Conservation (phyloP, 2,113 vertebrate species). For the Enhydra lutris region DNA sequence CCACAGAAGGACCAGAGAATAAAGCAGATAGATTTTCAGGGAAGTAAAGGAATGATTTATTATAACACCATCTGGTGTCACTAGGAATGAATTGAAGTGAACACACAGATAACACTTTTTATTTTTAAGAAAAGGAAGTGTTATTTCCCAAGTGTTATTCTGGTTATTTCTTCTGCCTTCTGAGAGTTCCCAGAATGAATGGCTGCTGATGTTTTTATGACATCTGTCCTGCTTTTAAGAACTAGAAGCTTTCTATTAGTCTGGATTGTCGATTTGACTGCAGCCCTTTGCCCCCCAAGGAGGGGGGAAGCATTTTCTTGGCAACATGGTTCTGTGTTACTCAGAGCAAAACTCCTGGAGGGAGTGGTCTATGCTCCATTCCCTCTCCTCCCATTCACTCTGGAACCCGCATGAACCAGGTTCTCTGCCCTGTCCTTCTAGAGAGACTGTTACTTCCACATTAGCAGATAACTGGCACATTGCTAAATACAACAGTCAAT, state of each 20-base stretch:
- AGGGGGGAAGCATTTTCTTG: background rate
- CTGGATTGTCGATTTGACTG: background rate
- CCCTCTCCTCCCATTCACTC: background rate
- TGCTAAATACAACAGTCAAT: background rate
- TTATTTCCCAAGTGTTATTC: background rate
- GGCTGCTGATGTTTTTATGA: background rate
- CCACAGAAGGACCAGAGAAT: background rate
- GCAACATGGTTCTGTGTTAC: background rate
- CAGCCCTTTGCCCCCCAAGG: background rate
- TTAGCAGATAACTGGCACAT: background rate
- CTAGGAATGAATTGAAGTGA: background rate
- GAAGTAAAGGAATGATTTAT: background rate
- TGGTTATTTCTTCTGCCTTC: slow-evolving; percentile 6
- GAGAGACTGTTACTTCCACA: background rate
- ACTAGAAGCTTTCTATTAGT: background rate
- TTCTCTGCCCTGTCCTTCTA: background rate
- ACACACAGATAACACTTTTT: background rate
- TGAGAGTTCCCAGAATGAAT: slow-evolving; percentile 18
- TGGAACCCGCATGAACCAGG: background rate
- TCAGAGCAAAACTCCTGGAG: background rate
- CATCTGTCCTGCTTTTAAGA: background rate
- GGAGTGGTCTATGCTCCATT: background rate
- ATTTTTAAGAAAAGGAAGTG: background rate
- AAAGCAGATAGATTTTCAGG: background rate
- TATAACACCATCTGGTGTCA: background rate